Base-by-base conservation (phyloP, 2,888 invertebrate genomes). In the Ichneumoninae sp. region DNA sequence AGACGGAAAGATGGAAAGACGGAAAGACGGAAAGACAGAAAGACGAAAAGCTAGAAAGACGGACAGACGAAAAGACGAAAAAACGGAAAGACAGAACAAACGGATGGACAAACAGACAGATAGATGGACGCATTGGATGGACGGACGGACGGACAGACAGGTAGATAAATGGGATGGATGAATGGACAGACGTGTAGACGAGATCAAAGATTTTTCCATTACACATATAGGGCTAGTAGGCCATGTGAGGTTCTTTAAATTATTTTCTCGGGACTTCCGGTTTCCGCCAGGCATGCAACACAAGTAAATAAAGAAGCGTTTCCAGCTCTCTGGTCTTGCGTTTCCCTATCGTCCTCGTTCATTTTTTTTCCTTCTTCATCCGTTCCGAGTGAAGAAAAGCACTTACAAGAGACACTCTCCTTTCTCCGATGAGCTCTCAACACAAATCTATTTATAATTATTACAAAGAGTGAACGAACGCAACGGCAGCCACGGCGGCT, bases 381-480 rank as follows among this genome's bases (percentile, higher is more conserved):
- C 22, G 65, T 79, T 44, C 26, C 77, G 19, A 80, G 52, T 13
- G 44, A 75, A 70, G n/a, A 66, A 72, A 80, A 57, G 74, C 65
- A 65, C 74, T 44, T 13, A 44, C 33, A 33, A 71, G 60, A 81
- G 70, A 78, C 52, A 26, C 22, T 78, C 70, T 75, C 71, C 72
- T 85, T 82, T 80, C 80, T 76, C 30, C 60, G 78, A 57, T 76
- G 69, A 82, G 77, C 66, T 82, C 76, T 36, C 62, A 69, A 50
- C 82, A 76, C 82, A 68, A 76, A 82, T 85, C 85, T 85, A 85
- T 85, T 85, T 85, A 82, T 85, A 85, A 82, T 80, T 82, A 80
- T 91, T 90, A 91, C 91, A 91, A 91, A 89, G 89, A 89, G 90
- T 83, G 90, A 91, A 89, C 89, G 89, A 89, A 89, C 90, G 88